Percentiles rank a stretch among this genome's conserved stretches.
Conservation (phyloP, 2,113 vertebrate genomes). For the Siniperca chuatsi region DNA sequence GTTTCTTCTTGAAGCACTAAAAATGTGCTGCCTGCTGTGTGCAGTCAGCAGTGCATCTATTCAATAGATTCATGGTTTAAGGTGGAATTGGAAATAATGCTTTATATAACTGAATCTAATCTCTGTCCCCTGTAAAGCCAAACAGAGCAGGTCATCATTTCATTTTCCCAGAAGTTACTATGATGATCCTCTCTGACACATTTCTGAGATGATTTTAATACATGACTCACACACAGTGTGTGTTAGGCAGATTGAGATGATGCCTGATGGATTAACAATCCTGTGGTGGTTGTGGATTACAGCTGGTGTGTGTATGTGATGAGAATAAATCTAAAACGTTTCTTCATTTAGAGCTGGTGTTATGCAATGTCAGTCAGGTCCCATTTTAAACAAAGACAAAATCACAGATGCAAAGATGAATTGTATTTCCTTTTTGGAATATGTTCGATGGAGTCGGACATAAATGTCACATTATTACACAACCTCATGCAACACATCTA, state of each 20-base stretch:
- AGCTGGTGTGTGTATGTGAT: not conserved
- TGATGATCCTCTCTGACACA: constrained; percentile 46
- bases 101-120: constrained; percentile 53
- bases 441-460: not conserved
- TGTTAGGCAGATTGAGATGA: constrained; percentile 62
- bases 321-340: constrained; percentile 14
- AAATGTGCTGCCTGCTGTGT: not conserved
- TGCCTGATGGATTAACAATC: constrained; percentile 51
- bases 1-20: not conserved
- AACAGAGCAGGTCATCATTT: constrained; percentile 35
- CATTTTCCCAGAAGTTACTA: constrained; percentile 34
- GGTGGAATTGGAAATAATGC: constrained; percentile 5
- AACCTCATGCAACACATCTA: not conserved
- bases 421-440: not conserved
- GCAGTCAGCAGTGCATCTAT: not conserved
- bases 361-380: not conserved
- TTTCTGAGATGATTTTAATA: constrained; percentile 60
- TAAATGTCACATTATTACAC: constrained; percentile 7
- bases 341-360: constrained; percentile 15
- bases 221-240: constrained; percentile 5
- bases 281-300: constrained; percentile 48
- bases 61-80: constrained; percentile 2
- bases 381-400: not conserved
- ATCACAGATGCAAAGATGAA: not conserved
- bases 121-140: constrained; percentile 21